Evolutionary conservation across 2,888 invertebrate genomes (phyloP), one percentile per base, ranked within the genome.

Genomic region (Loripinus fragilis): DNA sequence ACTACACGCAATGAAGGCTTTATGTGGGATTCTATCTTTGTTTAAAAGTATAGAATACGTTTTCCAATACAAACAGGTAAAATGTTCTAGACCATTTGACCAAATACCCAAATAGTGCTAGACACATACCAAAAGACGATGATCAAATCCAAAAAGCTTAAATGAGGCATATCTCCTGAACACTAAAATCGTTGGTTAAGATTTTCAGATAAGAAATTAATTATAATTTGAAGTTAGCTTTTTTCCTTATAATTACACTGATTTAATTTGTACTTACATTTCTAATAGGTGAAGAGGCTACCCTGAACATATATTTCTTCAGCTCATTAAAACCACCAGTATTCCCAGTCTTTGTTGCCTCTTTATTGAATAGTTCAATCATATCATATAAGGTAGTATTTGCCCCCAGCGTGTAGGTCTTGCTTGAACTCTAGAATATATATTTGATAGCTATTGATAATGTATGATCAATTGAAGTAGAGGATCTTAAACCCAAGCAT

Each of bases 341-440:
- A 48, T 94, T 94, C 0, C 95, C 94, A 0, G 92, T 92, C 73
- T 96, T 92, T 90, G 96, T 96, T 17, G 81, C 78, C 89, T 96
- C 96, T 17, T 33, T 68, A 8, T 77, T 77, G 33, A 86, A 93
- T 15, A 95, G 92, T 0, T 93, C 92, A 84, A 95, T 95, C 25
- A 95, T 94, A 70, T 95, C 94, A 48, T 95, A 94, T 20, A 96
- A 89, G 0, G 95, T 94, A 17, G 95, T 89, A 81, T 95, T 95
- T 3, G 95, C 95, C 2, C 96, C 96, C 0, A 96, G 88, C 1
- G 94, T 93, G 20, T 96, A 91, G 50, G 93, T 85, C 1, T 87
- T 82, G 3, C 89, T 87, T 65, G 92, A 91, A 50, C 87, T 69
- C 69, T 68, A 45, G 55, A 50, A 35, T 67, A 23, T 2, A 33